Evolutionary conservation across 2,113 vertebrate genomes (phyloP), one percentile per base, ranked within the genome.

Genomic region (Tricholaema leucomelas): DNA sequence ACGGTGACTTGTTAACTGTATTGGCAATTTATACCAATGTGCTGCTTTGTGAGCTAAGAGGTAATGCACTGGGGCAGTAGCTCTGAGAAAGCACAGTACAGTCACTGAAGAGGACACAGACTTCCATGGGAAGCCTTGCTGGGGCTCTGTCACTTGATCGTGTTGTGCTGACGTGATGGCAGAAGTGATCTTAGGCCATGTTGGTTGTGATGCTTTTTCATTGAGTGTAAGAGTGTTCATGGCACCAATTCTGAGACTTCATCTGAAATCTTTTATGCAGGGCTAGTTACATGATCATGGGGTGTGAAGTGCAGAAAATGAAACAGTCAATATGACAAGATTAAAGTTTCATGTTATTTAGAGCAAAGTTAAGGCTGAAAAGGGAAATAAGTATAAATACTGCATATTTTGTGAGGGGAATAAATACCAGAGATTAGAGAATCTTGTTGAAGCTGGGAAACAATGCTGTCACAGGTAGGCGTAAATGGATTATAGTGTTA

Each of bases 161-260:
- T 63, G 58, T 63, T 13, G 2, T 10, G 11, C 35, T 61, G 40
- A 56, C 5, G 2, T 2, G 2, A 30, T 5, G 17, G 36, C 25
- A 60, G 33, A 24, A 54, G 46, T 35, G 5, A 12, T 48, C 40
- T 46, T 46, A 2, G 56, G 12, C 60, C 77, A 2, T 77, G 23
- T 20, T 54, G 56, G 15, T 66, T 54, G 58, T 74, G 36, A 10
- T 44, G 7, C 63, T 2, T 89, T 59, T 78, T 78, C 58, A 64
- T 15, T 40, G 52, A 50, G 14, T 24, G 12, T 46, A 66, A 8
- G 30, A 10, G 14, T 20, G 35, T 56, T 60, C 0, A 0, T 66
- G 64, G 35, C 40, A n/a, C 25, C 11, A 33, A 31, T 81, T 59
- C 40, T 30, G 60, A 73, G n/a, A 17, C 9, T 61, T 59, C 6